These are phyloP conservation scores for Nebria brevicollis DNA, from an alignment of 2,888 invertebrate genomes.

Conservation along the genomic window DNA sequence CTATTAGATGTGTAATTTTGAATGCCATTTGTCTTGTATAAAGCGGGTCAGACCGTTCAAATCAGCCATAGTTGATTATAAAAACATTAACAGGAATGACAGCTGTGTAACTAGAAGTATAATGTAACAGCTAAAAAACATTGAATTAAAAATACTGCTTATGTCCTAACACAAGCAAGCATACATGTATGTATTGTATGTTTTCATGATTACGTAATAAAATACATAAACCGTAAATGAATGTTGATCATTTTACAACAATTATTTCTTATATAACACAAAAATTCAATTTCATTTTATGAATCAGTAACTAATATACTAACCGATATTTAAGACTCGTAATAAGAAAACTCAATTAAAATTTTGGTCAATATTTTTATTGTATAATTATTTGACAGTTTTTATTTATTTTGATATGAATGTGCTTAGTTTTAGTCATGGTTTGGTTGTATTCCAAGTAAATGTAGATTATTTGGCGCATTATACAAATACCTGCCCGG, in stretches of 20 bases:
- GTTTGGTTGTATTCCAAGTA: constrained; percentile 6
- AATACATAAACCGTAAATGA: constrained; percentile 40
- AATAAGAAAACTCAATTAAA: too few relatives aligned
- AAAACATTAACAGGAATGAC: constrained; percentile 36
- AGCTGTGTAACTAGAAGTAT: constrained; percentile 40
- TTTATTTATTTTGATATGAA: neutral
- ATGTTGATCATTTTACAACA: neutral
- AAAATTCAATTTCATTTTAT: too few relatives aligned
- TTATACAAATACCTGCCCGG: constrained; percentile 25
- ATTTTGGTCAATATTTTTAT: neutral
- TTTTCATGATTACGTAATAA: constrained; percentile 48
- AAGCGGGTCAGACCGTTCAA: constrained; percentile 38
- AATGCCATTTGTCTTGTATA: constrained; percentile 30
- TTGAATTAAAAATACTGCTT: constrained; percentile 37
- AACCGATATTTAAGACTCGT: too few relatives aligned
- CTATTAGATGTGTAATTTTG: constrained; percentile 20
- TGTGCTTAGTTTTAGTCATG: neutral
- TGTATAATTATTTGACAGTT: neutral
- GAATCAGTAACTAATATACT: too few relatives aligned
- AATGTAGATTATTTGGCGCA: neutral
- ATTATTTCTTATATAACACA: neutral
- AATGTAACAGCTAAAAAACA: constrained; percentile 29
- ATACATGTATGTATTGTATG: constrained; percentile 48
- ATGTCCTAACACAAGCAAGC: constrained; percentile 47
- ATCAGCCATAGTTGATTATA: constrained; percentile 38